Percentiles rank a stretch among this genome's conserved stretches.
These are phyloP conservation scores for Phoxinus dragarum DNA, from an alignment of 2,797 vertebrate genomes.

Conservation along the genomic window DNA sequence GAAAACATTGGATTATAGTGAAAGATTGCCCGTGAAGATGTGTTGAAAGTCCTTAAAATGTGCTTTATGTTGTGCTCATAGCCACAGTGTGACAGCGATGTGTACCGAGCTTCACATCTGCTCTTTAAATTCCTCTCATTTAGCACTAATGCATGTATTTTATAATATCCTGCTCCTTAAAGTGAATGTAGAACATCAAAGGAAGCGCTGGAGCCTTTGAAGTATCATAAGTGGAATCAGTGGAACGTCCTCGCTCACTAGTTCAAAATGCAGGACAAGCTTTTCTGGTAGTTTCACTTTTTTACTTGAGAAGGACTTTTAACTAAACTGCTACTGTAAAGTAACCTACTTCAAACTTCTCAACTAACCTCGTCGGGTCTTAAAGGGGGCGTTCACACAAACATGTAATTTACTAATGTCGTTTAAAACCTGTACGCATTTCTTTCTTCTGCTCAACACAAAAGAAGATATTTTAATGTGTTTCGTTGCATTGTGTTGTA, in stretches of 20 bases:
- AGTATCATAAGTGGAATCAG: constrained; percentile 84
- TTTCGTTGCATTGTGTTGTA: neutral
- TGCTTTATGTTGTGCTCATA: neutral
- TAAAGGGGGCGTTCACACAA: neutral
- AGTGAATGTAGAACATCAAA: constrained; percentile 85
- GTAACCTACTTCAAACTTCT: constrained; percentile 33
- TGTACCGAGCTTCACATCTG: constrained; percentile 28
- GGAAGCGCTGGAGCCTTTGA: constrained; percentile 82
- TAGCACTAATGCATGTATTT: constrained; percentile 71
- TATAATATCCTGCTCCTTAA: constrained; percentile 80
- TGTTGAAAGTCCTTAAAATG: constrained; percentile 3
- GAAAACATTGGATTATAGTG: constrained; percentile 3
- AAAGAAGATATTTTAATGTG: neutral
- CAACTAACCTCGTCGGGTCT: neutral
- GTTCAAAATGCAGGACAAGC: constrained; percentile 58
- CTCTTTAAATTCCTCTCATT: constrained; percentile 47
- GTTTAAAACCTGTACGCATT: neutral
- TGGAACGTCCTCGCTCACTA: constrained; percentile 61
- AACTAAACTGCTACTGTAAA: constrained; percentile 23
- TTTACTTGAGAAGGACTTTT: constrained; percentile 46
- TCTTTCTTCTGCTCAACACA: neutral
- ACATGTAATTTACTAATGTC: neutral
- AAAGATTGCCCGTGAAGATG: constrained; percentile 12
- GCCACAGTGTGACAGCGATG: constrained; percentile 18
- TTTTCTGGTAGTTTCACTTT: constrained; percentile 55